These are phyloP conservation scores for Phalacrocorax carbo DNA, from an alignment of 2,113 vertebrate genomes.

Conservation along the genomic window DNA sequence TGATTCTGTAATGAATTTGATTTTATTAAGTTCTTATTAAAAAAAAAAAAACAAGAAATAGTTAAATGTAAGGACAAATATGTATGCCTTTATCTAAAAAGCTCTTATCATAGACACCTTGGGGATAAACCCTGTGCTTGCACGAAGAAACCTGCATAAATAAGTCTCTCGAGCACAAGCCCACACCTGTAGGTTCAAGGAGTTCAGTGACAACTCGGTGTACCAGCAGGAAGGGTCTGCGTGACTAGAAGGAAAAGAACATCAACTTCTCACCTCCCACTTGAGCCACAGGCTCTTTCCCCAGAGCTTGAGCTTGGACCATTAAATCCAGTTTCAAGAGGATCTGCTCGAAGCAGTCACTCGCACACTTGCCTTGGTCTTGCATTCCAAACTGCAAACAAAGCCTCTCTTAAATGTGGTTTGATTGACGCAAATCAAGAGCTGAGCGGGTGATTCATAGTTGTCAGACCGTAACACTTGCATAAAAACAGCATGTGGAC, in stretches of 20 bases:
- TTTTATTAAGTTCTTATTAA: neutral
- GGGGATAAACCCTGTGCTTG: neutral
- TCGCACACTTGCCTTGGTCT: neutral
- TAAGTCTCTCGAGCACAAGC: fast-evolving
- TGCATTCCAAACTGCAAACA: conserved; percentile 9
- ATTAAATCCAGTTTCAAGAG: neutral
- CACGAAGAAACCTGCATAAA: neutral
- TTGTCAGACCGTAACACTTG: conserved; percentile 5
- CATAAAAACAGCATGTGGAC: neutral
- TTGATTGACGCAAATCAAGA: conserved; percentile 70
- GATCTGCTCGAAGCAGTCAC: neutral
- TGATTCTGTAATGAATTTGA: neutral
- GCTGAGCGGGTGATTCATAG: conserved; percentile 58
- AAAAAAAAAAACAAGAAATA: neutral
- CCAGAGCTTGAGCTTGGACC: neutral
- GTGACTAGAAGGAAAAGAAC: neutral
- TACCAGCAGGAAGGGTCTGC: neutral
- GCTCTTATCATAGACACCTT: neutral
- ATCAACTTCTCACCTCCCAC: neutral
- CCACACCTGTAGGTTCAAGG: neutral
- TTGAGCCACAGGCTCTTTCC: neutral
- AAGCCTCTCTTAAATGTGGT: conserved; percentile 64
- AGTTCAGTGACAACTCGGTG: neutral
- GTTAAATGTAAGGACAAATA: neutral
- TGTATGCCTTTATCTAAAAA: neutral